These are phyloP conservation scores for Suricata suricatta DNA, from an alignment of 2,113 vertebrate genomes.

Conservation along the genomic window DNA sequence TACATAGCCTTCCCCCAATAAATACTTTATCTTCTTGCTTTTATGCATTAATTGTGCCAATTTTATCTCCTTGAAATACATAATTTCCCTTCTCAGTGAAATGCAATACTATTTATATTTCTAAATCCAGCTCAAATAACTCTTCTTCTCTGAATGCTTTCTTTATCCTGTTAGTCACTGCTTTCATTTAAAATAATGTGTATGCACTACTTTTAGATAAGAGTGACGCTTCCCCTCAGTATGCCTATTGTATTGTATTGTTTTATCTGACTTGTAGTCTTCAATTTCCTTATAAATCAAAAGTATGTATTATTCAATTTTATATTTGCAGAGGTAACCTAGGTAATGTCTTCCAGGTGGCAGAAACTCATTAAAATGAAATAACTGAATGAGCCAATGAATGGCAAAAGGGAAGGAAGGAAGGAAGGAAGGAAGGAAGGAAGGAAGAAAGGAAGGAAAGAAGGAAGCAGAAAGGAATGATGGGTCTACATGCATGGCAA, in stretches of 20 bases:
- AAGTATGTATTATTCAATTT: neutral
- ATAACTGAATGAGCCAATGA: neutral
- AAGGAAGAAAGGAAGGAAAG: neutral
- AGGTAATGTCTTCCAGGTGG: neutral
- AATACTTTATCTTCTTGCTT: neutral
- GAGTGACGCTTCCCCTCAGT: neutral
- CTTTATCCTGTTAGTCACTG: neutral
- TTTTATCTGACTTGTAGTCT: neutral
- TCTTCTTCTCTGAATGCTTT: neutral
- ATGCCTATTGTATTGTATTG: neutral
- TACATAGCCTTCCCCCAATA: neutral
- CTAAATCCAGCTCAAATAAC: neutral
- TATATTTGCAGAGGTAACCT: neutral
- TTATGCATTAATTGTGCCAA: neutral
- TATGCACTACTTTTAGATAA: neutral
- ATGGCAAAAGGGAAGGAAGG: neutral
- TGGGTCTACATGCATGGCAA: neutral
- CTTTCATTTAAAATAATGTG: neutral
- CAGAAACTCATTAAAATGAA: neutral
- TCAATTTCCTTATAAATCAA: neutral
- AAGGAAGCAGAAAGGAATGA: neutral
- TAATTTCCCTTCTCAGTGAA: neutral
- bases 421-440: neutral
- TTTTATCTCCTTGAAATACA: neutral
- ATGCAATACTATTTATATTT: neutral